A percentile compares a stretch with the other conserved stretches of the same genome.
Evolutionary conservation across 2,797 vertebrate genomes (phyloP).

Genomic region (Anableps anableps): DNA sequence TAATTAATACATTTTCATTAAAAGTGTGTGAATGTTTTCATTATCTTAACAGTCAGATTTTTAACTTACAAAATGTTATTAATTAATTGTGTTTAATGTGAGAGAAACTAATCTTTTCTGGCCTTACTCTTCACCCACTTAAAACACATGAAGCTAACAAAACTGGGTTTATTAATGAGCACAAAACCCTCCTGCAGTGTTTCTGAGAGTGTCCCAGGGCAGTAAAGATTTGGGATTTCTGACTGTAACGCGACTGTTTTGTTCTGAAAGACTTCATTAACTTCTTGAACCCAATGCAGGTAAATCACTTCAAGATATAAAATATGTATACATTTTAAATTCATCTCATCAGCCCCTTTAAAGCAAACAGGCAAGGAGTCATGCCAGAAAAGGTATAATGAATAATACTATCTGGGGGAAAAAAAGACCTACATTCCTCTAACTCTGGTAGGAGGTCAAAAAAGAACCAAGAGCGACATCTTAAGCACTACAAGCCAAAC

Average conservation of each 20-base stretch:
- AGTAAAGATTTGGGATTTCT: slow-evolving; percentile 7
- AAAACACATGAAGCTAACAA: slow-evolving; percentile 20
- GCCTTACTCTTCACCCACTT: slow-evolving; percentile 2
- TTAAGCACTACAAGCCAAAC: no score
- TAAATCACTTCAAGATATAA: slow-evolving; percentile 29
- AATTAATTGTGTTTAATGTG: slow-evolving; percentile 7
- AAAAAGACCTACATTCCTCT: not conserved
- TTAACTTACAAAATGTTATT: not conserved
- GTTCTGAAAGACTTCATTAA: slow-evolving; percentile 25
- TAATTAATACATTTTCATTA: not conserved
- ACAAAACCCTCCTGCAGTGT: slow-evolving; percentile 24
- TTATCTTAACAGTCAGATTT: not conserved
- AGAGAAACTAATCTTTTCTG: slow-evolving; percentile 3
- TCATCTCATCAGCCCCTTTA: not conserved
- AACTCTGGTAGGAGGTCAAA: no score
- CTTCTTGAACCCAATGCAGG: slow-evolving; percentile 12
- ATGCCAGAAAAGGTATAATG: not conserved
- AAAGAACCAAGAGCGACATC: not conserved
- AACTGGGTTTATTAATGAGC: slow-evolving; percentile 28
- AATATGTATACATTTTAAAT: slow-evolving; percentile 7
- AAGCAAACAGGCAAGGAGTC: slow-evolving; percentile 3
- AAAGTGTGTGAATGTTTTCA: not conserved
- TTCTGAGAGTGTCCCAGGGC: slow-evolving; percentile 23
- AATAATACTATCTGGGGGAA: not conserved
- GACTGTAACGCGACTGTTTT: slow-evolving; percentile 21